Evolutionary conservation across 2,797 vertebrate species (phyloP), one percentile per base, ranked within the genome.

Genomic region (Danio jaintianensis): DNA sequence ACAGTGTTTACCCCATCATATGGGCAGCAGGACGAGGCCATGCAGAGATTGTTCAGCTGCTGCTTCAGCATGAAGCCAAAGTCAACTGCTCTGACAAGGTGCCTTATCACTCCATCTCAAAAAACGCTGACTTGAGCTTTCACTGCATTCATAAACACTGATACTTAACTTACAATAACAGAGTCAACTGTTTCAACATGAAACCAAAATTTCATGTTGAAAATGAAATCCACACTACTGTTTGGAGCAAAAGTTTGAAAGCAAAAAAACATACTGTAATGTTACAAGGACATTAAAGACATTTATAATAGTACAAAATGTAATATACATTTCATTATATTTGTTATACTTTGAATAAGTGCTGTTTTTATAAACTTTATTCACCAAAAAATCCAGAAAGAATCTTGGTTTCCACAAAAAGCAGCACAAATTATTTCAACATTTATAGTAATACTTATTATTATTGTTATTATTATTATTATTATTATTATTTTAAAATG

Each of bases 61-160:
- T 99, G 68, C 90, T 99, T 82, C 93, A 95, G 75, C 87, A 97
- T 6, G 97, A 96, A 77, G 97, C 96, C 80, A 99, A 99, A 90
- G 97, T 98, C 92, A 99, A 99, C 93, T 99, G 98, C 89, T 99
- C 97, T 29, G 98, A 99, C 90, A 99, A 99, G 95, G 98, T 99
- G 89, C 58, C 48, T 63, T 79, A 79, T 79, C 59, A 38, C n/a
- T 72, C 4, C 22, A 72, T 63, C 68, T 55, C 38, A 55, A n/a
- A 5, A 16, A 64, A 38, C 11, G 78, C 68, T 79, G 75, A 75
- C 36, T 53, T 78, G 50, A 80, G 62, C 56, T 77, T 70, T 42
- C 56, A 50, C 52, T 11, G 56, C 52, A 68, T 61, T 42, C 29
- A 1, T 70, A 71, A 69, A 70, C 67, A 70, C 13, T 52, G 55